Base-by-base conservation (phyloP, 2,888 invertebrate species). In the Temnothorax unifasciatus region DNA sequence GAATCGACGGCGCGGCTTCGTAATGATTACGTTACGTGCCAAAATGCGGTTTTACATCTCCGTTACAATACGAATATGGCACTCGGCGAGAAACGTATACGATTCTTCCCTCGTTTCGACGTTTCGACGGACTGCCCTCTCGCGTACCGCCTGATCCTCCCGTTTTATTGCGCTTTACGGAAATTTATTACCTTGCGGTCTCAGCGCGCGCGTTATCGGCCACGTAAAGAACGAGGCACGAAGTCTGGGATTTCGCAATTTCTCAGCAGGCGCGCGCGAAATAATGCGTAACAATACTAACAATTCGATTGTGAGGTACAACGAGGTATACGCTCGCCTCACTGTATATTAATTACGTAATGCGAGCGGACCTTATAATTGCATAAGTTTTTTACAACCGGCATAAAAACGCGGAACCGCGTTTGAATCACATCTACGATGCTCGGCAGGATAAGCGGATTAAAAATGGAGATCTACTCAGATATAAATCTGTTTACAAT, bases 1-100 rank as follows among this genome's bases (percentile, higher is more conserved):
- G 86, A 84, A 88, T 90, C 88, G 85, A 87, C 88, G 84, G 84
- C 86, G 87, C 79, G 15, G 76, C 85, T 84, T 88, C 84, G 82
- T 90, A 89, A 88, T 92, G 91, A 92, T 92, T 90, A 89, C 86
- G 83, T 90, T 92, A 93, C 93, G 93, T 93, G 93, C 90, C 90
- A 91, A 93, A 93, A 93, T 88, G 88, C 81, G 87, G 89, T 74
- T 90, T 90, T 87, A 87, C 90, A 83, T 68, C 84, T 74, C 57
- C 34, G 52, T 50, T 34, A 52, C 73, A 81, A 54, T 54, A 64
- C 59, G 77, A 86, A 68, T 77, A 52, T 61, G 50, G 76, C 41
- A 59, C 15, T 29, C 52, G n/a, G 5, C 63, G 8, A 34, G 76
- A 25, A 52, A n/a, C 52, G 29, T 25, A 18, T 25, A 18, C 41